Conservation (phyloP, 2,113 vertebrate species). For the Passer montanus region DNA sequence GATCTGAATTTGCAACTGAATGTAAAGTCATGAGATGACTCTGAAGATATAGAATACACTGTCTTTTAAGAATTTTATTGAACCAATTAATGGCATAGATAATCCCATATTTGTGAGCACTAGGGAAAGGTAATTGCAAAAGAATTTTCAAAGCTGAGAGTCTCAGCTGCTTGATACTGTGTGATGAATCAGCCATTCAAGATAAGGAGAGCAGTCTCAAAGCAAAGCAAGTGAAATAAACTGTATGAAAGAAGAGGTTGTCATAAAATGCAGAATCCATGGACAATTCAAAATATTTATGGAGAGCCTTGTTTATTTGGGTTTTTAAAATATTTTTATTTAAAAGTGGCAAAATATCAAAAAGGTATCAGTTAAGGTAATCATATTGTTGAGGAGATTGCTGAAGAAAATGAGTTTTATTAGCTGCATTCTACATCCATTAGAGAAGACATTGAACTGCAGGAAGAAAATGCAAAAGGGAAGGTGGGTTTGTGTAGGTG, state of each 20-base stretch:
- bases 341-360: neutral
- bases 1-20: neutral
- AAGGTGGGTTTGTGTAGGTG: neutral
- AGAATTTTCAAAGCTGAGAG: neutral
- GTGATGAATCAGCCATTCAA: neutral
- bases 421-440: neutral
- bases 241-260: neutral
- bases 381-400: neutral
- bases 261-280: neutral
- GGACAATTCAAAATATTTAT: neutral
- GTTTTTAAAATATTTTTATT: neutral
- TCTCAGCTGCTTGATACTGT: neutral
- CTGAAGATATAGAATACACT: neutral
- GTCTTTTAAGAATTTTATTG: neutral
- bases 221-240: neutral
- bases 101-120: neutral
- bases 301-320: neutral
- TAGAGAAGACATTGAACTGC: neutral
- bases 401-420: neutral
- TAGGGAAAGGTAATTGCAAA: neutral
- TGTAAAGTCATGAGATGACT: neutral
- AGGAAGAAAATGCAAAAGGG: neutral
- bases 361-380: neutral
- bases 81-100: neutral
- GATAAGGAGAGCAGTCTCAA: neutral